Evolutionary conservation across 1,140 invertebrate species (phyloP), one percentile per base, ranked within the genome.

Genomic region (Globodera rostochiensis): DNA sequence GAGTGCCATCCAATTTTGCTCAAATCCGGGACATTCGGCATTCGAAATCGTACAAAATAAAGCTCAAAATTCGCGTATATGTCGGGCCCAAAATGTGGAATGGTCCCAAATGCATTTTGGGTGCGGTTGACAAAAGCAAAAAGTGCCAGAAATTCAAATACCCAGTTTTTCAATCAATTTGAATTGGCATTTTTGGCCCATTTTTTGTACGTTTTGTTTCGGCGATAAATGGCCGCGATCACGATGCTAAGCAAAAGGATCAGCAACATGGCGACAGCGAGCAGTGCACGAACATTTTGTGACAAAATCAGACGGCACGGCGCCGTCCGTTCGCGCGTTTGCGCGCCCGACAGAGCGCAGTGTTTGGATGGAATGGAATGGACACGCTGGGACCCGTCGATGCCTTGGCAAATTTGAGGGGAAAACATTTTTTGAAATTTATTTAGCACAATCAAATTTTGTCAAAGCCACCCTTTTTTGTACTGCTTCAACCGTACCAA

Each of bases 321-420:
- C 73, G 86, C 86, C 47, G 70, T 73, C 64, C 79, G 75, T 78
- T 87, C 79, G 49, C 73, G 77, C 60, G 50, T 87, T 85, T 87
- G 82, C 50, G 77, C 86, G 13, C 85, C 86, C 49, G 73, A 77
- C 36, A 87, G 49, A 57, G 85, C 84, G 73, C 85, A 86, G 74
- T 86, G 86, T 69, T 90, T 90, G 45, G 91, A 90, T 47, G 91
- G 90, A 57, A 92, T 90, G 82, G 91, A 92, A 83, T 93, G 92
- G 49, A 93, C 88, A 9, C 86, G 88, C 87, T 93, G 93, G 50
- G 86, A 81, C 1, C 92, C 92, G 79, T 90, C 84, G 1, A 91
- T 85, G 87, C 93, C 77, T 78, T 67, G n/a, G 11, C 50, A 53
- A 53, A 53, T 53, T 53, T 50, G 7, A 3, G 11, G 6, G 11